Evolutionary conservation across 23 tunicate genomes (phyloP), one percentile per base, ranked within the genome.

Genomic region (Ascidia mentula): DNA sequence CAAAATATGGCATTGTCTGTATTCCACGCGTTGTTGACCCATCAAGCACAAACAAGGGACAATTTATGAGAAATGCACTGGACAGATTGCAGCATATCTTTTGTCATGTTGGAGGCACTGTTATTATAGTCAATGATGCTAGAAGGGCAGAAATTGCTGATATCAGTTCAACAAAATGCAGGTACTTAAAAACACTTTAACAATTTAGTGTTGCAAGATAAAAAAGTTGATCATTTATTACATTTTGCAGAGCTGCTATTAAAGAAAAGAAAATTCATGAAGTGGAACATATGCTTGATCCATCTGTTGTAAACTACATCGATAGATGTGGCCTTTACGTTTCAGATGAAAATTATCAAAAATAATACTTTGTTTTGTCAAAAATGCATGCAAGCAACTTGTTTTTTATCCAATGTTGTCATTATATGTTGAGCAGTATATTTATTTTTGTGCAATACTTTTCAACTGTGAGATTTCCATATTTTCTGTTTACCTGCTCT

Each of bases 1-100:
- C 84, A 12, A 81, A 78, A 36, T 91, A 72, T 60, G 97, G 97
- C 34, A 82, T 91, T 36, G 97, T 91, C 3, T 91, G 97, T 80
- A 91, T 91, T 17, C 97, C 97, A 34, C 90, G 97, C 69, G 77
- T 18, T 26, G 40, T 69, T 33, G 72, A 69, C 32, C 26, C 40
- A 9, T 9, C 22, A 0, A 32, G 7, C 8, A 40, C 60, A 18
- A 80, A 84, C 34, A 75, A 40, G 33, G 85, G 83, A 20, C 69
- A 77, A 26, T 22, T 13, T 30, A 77, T 91, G 78, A 79, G 97
- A 34, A 71, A 61, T 34, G 84, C 97, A 18, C 76, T 91, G 2
- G 87, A 82, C 79, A 82, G 87, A 6, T 69, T 91, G 38, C 90
- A 86, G 73, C 36, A 77, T 20, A 82, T 91, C 31, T 61, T 85